Evolutionary conservation across 2,113 vertebrate species (phyloP).

Genomic region (Heterocephalus glaber): DNA sequence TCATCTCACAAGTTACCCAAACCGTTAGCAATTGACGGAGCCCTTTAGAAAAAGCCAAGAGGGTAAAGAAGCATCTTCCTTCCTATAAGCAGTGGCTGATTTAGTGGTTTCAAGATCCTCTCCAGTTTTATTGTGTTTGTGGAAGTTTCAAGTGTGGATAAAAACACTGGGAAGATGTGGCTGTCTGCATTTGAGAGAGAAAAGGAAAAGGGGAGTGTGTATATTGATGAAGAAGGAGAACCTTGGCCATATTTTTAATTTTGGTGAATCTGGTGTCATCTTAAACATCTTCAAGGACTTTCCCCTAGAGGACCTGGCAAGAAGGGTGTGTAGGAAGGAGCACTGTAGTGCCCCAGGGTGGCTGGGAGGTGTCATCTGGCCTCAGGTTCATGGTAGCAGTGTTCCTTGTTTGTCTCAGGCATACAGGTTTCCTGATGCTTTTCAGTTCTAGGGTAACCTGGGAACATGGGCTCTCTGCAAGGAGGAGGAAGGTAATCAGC

Average conservation of each 20-base stretch:
- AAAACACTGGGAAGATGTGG: neutral
- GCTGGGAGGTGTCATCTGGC: neutral
- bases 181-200: neutral
- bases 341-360: accelerated
- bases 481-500: neutral
- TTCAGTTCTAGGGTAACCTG: neutral
- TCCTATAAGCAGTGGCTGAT: neutral
- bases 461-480: neutral
- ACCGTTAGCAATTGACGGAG: neutral
- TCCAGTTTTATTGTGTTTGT: neutral
- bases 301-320: neutral
- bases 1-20: neutral
- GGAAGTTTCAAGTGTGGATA: neutral
- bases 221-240: neutral
- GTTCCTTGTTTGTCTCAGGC: neutral
- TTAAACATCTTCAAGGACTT: neutral
- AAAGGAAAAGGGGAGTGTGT: neutral
- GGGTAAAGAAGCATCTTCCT: neutral
- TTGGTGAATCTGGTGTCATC: neutral
- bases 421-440: neutral
- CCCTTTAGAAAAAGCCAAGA: neutral
- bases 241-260: neutral
- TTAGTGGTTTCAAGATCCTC: neutral
- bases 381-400: neutral
- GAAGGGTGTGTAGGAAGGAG: accelerated